Base-by-base conservation (phyloP, 2,888 invertebrate species). In the Thereva unica region DNA sequence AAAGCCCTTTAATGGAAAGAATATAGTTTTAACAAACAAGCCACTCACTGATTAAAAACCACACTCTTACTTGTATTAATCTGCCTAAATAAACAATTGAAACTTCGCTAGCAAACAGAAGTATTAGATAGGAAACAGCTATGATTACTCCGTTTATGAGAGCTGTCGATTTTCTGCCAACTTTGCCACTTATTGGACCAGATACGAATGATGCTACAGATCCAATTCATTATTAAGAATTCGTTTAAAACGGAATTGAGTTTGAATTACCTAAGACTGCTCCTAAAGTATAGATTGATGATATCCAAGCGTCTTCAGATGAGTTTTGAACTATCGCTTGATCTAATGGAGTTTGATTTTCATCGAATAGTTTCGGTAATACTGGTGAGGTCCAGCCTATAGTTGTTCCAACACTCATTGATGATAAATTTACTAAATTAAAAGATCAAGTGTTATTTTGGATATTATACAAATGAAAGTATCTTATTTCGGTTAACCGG, bases 301-400 rank as follows among this genome's bases (percentile, higher is more conserved):
- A 88, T 67, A 92, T 85, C 91, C 91, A 91, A 5, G 90, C 87
- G 72, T 85, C 84, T 75, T 90, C 83, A 38, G 85, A 84, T 0
- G 80, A 73, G 0, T 83, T 83, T 1, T 87, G 84, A 9, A 5
- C 0, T 1, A 78, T 75, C 8, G 71, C 73, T 40, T 78, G 73
- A 10, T 75, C 71, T 63, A 86, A 75, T 0, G 85, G 85, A 4
- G 84, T 84, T 74, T 82, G 83, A 4, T 81, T 79, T 3, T 57
- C 45, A n/a, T 82, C 81, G 47, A 81, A 80, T 23, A 91, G 80
- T 72, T 85, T 84, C 0, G 87, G 86, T 10, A 87, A 80, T 7
- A 89, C 86, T 0, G 91, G 89, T 0, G 91, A 89, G 4, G 90
- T 89, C 89, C 90, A 92, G 0, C 90, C 89, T 76, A 90, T 82